Base-by-base conservation (phyloP, 2,888 invertebrate species). In the Philhelius pedissequus region DNA sequence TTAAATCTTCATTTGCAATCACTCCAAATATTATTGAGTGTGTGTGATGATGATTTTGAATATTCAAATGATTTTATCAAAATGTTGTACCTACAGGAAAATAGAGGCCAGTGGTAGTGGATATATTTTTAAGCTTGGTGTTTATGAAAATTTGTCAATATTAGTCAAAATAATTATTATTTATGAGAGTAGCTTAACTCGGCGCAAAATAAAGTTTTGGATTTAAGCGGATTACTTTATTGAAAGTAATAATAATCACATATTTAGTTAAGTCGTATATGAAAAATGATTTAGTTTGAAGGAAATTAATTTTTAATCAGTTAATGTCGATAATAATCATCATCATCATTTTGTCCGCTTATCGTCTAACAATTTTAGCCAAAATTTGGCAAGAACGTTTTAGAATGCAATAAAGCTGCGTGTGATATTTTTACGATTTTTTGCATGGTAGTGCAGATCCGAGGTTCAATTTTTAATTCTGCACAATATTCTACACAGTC, bases 1-100 rank as follows among this genome's bases (percentile, higher is more conserved):
- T 70, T 80, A 45, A 80, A 80, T 76, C 56, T 40, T 56, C 32
- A 74, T 62, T 69, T 50, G 50, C 74, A 74, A 13, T 5, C 40
- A 5, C n/a, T n/a, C n/a, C n/a, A n/a, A n/a, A n/a, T n/a, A n/a
- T n/a, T n/a, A 15, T 20, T 48, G n/a, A 50, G 13, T 50, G 15
- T 50, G 15, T 69, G 62, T 25, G 58, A 60, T 74, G 66, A 69
- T 80, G 45, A 68, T 75, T 48, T 75, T 54, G 43, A 9, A 69
- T 74, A 74, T 52, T 68, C 32, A 56, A 66, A 79, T 78, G 73
- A 62, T 62, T 62, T 62, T 27, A 62, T 62, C 60, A 62, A 43
- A 60, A 40, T 25, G 8, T 2, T 27, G 15, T 27, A 30, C 1
- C 11, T 9, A 13, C 6, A 0, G 20, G 7, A 35, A 56, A 7